Percentiles rank a stretch among this genome's conserved stretches.
Evolutionary conservation across 2,113 vertebrate genomes (phyloP).

Genomic region (Struthio camelus): DNA sequence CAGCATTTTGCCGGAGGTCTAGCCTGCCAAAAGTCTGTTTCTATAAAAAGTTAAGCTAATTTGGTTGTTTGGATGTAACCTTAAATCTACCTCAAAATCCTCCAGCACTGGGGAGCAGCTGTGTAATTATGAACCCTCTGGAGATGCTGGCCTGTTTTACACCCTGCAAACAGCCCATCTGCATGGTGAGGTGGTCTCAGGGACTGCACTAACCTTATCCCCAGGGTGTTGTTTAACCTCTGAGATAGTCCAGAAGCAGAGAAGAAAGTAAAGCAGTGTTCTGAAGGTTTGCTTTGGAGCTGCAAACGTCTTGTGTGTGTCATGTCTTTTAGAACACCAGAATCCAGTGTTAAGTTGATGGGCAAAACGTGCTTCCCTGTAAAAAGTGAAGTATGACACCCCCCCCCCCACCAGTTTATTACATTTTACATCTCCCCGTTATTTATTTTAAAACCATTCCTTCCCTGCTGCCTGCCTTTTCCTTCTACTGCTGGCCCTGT

Average conservation of each 20-base stretch:
- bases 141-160: neutral
- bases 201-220: neutral
- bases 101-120: neutral
- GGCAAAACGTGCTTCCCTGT: neutral
- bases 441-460: neutral
- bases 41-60: constrained; percentile 46
- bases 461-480: neutral
- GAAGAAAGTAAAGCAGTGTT: neutral
- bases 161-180: neutral
- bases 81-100: neutral
- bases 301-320: neutral
- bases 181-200: neutral
- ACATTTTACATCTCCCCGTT: neutral
- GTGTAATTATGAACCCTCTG: neutral
- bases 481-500: neutral
- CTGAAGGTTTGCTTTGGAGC: neutral
- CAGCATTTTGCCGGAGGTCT: neutral
- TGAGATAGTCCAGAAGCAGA: neutral
- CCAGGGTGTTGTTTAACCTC: neutral
- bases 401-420: neutral
- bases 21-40: neutral
- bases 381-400: neutral
- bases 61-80: constrained; percentile 36
- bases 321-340: neutral
- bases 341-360: neutral